phyloP scores from a whole-genome alignment of 35 echinoderm and acorn worm species.

The Apostichopus japonicus region DNA sequence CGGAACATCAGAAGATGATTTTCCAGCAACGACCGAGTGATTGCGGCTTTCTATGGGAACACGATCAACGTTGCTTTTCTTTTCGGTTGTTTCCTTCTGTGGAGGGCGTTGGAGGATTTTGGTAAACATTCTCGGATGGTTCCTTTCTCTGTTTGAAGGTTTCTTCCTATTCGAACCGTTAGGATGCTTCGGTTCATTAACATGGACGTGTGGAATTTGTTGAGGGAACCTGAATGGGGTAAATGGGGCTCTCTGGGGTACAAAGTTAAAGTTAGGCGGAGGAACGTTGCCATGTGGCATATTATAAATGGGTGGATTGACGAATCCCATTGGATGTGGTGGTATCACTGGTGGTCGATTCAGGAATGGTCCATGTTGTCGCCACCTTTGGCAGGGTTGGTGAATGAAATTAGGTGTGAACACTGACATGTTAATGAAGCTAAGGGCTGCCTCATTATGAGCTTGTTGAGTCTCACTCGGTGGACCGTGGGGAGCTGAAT shows the following conservation, averaged over 20 bases:
- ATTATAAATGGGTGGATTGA: not conserved
- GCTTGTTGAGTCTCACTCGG: not conserved
- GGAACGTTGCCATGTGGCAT: not conserved
- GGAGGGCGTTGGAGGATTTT: conserved; percentile 43
- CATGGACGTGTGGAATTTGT: not conserved
- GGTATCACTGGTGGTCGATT: not conserved
- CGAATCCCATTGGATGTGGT: not conserved
- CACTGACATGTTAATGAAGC: conserved; percentile 10
- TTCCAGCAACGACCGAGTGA: no score
- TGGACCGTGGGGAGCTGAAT: not conserved
- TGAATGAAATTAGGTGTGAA: conserved; percentile 9
- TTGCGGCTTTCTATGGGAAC: not conserved
- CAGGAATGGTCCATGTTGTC: not conserved
- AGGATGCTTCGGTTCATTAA: not conserved
- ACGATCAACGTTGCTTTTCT: not conserved
- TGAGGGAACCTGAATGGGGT: not conserved
- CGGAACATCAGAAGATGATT: no score
- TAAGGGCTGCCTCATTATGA: not conserved
- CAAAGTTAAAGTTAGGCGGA: not conserved
- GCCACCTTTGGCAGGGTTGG: conserved; percentile 26
- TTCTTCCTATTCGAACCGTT: not conserved
- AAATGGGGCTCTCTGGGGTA: not conserved
- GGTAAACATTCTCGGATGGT: not conserved
- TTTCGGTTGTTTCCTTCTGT: not conserved
- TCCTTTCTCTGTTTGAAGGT: not conserved